These are phyloP conservation scores for Mayetiola destructor DNA, from an alignment of 2,888 invertebrate species.

Conservation along the genomic window DNA sequence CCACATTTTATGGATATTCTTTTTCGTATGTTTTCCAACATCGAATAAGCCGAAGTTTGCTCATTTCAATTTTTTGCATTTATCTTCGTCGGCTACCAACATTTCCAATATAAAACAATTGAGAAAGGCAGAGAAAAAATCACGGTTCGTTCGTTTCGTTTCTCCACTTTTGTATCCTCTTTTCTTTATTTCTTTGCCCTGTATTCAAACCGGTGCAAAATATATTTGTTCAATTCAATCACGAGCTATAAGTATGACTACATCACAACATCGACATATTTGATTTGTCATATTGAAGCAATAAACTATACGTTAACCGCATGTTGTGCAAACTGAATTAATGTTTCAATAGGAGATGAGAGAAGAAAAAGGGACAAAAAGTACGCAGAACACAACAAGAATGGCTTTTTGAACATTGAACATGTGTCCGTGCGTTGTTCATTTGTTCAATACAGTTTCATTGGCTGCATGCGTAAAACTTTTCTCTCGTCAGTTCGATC, in stretches of 20 bases:
- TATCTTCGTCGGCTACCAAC: background rate
- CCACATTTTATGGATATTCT: background rate
- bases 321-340: slow-evolving; percentile 10
- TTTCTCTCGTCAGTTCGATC: background rate
- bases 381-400: no score
- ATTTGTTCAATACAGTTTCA: no score
- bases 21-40: background rate
- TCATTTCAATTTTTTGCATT: slow-evolving; percentile 9
- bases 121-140: background rate
- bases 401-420: no score
- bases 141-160: background rate
- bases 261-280: slow-evolving; percentile 1
- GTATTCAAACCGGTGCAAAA: background rate
- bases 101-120: background rate
- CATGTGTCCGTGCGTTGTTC: background rate
- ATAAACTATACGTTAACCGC: slow-evolving; percentile 11
- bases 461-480: no score
- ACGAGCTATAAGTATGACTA: background rate
- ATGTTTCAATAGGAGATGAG: background rate
- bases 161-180: background rate
- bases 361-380: background rate
- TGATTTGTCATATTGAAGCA: slow-evolving; percentile 11
- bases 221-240: no score
- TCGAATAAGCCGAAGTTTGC: no score
- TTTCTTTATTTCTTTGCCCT: background rate